Evolutionary conservation across 2,797 vertebrate genomes (phyloP).

Genomic region (Siniperca scherzeri): DNA sequence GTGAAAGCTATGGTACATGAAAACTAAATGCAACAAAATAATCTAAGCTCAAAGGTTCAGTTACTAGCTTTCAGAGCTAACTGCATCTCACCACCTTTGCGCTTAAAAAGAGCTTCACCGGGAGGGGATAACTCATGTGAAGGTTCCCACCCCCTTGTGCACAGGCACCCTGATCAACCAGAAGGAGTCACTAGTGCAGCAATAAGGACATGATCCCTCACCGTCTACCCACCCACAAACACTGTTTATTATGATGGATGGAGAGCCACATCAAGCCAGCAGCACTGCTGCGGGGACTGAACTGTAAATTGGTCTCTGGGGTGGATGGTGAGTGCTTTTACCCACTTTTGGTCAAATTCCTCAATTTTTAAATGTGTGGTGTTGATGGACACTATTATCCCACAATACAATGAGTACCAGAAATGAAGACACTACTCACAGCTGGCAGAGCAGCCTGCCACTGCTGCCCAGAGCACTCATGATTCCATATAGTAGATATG

Average conservation of each 20-base stretch:
- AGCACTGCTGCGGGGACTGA: constrained; percentile 70
- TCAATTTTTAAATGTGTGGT: constrained; percentile 52
- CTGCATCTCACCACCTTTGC: background rate
- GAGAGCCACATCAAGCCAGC: constrained; percentile 55
- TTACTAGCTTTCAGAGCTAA: background rate
- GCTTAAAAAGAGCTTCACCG: background rate
- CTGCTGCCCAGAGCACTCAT: background rate
- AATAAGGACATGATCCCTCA: constrained; percentile 36
- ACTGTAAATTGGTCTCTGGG: constrained; percentile 74
- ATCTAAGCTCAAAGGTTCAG: background rate
- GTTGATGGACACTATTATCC: constrained; percentile 55
- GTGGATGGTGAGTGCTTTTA: constrained; percentile 52
- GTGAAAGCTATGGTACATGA: background rate
- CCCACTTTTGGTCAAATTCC: constrained; percentile 54
- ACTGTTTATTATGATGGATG: constrained; percentile 68
- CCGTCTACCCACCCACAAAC: constrained; percentile 56
- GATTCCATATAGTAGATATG: background rate
- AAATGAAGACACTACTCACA: constrained; percentile 20
- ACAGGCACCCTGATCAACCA: constrained; percentile 11
- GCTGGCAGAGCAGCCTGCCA: background rate
- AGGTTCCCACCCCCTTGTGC: background rate
- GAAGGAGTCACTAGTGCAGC: constrained; percentile 43
- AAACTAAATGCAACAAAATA: background rate
- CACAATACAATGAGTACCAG: constrained; percentile 28
- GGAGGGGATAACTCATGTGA: background rate